Evolutionary conservation across 1,140 invertebrate species (phyloP).

Genomic region (Drosophila fuyamai): DNA sequence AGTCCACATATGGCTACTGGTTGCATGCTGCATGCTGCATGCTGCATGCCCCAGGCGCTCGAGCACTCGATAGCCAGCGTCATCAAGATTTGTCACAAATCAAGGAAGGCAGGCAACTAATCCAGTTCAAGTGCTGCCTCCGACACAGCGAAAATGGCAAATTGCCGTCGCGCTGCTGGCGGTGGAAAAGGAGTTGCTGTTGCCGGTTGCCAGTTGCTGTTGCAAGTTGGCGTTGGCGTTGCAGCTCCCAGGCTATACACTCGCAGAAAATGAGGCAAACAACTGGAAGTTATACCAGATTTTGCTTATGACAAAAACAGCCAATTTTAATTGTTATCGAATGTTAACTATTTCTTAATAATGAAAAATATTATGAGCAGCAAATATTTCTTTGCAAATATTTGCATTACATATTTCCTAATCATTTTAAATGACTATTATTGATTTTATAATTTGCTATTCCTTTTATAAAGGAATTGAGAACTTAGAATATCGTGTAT

Average conservation of each 20-base stretch:
- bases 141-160: slow-evolving; percentile 71
- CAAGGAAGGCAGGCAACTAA: slow-evolving; percentile 76
- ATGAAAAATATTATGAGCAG: no score
- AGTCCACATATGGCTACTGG: slow-evolving; percentile 56
- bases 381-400: no score
- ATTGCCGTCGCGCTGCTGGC: slow-evolving; percentile 61
- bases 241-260: slow-evolving; percentile 6
- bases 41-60: slow-evolving; percentile 57
- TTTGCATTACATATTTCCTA: no score
- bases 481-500: no score
- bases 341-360: no score
- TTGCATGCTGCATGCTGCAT: slow-evolving; percentile 25
- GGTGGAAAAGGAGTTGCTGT: slow-evolving; percentile 19
- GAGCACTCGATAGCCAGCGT: slow-evolving; percentile 60
- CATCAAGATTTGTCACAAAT: slow-evolving; percentile 83
- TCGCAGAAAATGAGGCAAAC: neutral
- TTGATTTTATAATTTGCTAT: no score
- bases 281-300: no score
- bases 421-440: no score
- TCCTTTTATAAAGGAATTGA: no score
- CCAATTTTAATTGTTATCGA: no score
- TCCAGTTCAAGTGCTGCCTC: slow-evolving; percentile 75
- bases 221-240: slow-evolving; percentile 57
- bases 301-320: no score
- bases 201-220: slow-evolving; percentile 10